phyloP scores from a whole-genome alignment of 1,140 invertebrate species.

The Lepidurus packardi region DNA sequence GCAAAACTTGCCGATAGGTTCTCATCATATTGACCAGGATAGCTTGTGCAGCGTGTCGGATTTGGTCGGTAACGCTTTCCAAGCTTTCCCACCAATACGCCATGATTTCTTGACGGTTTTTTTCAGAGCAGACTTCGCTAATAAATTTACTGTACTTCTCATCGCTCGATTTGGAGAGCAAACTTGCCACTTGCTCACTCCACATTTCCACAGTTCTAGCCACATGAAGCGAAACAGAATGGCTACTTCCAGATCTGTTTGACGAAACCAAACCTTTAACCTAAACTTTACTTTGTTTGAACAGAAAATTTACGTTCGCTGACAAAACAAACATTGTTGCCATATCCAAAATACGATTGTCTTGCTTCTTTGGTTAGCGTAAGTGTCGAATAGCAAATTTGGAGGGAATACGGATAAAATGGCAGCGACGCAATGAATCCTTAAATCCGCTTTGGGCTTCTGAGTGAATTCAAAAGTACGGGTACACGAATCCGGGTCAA shows the following conservation, averaged over 20 bases:
- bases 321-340: background rate
- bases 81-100: constrained; percentile 18
- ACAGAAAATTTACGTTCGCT: no score
- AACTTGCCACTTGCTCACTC: background rate
- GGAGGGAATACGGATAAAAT: background rate
- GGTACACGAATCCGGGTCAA: background rate
- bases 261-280: background rate
- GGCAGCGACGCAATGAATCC: background rate
- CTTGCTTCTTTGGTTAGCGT: background rate
- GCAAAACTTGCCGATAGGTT: background rate
- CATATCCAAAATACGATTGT: background rate
- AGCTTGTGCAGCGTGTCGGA: constrained; percentile 7
- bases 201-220: background rate
- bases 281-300: no score
- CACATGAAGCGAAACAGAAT: background rate
- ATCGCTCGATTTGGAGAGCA: background rate
- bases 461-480: background rate
- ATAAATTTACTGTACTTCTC: background rate
- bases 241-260: background rate
- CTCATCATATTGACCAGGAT: constrained; percentile 10
- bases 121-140: background rate
- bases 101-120: background rate
- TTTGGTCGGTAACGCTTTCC: background rate
- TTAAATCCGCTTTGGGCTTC: background rate
- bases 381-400: background rate